Conservation (phyloP, 2,888 invertebrate species). For the Ommatoiulus sabulosus region DNA sequence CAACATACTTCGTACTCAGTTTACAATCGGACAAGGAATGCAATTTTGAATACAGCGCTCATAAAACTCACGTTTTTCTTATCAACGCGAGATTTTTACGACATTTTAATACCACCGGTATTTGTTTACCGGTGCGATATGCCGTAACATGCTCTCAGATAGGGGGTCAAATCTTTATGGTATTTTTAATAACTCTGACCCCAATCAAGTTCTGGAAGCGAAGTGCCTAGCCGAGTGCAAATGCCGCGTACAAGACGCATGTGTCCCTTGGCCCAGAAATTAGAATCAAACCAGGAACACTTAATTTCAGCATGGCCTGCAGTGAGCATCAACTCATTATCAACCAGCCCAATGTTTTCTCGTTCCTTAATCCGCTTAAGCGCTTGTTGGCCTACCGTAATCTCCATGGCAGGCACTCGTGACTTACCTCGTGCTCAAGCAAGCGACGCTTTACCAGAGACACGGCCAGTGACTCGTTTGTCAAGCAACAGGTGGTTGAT, state of each 20-base stretch:
- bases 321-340: background rate
- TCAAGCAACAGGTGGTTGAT: background rate
- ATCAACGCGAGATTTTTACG: background rate
- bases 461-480: background rate
- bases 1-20: no score
- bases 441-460: background rate
- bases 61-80: no score
- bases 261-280: conserved; percentile 35
- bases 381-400: background rate
- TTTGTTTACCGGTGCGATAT: background rate
- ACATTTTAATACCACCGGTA: background rate
- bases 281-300: conserved; percentile 30
- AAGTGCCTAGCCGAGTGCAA: background rate
- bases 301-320: background rate
- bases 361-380: background rate
- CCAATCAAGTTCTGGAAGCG: background rate
- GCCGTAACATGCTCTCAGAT: background rate
- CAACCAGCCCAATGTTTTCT: background rate
- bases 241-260: background rate
- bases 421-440: background rate
- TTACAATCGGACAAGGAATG: no score
- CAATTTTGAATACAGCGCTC: no score
- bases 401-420: background rate
- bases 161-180: background rate
- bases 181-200: conserved; percentile 6